These are phyloP conservation scores for Dryobotodes eremita DNA, from an alignment of 2,888 invertebrate genomes.

Conservation along the genomic window DNA sequence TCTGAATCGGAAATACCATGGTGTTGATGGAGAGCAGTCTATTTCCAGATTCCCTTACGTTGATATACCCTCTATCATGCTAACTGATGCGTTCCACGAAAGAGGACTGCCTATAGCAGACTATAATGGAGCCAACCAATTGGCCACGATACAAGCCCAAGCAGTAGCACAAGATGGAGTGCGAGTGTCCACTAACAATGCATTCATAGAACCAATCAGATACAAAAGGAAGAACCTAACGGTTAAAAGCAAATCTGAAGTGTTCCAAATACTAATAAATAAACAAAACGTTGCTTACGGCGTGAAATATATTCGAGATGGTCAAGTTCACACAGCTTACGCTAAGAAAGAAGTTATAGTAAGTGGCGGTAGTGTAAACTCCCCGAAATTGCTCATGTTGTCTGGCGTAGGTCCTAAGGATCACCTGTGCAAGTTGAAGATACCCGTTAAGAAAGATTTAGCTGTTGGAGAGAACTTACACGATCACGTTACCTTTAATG, in stretches of 20 bases:
- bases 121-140: conserved; percentile 88
- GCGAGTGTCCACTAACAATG: conserved; percentile 91
- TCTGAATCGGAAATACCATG: conserved; percentile 90
- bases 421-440: conserved; percentile 44
- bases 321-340: conserved; percentile 70
- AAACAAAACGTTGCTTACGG: conserved; percentile 79
- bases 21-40: conserved; percentile 90
- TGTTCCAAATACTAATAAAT: conserved; percentile 90
- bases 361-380: conserved; percentile 79
- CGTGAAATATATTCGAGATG: conserved; percentile 73
- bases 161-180: conserved; percentile 89
- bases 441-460: conserved; percentile 75
- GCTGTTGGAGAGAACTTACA: conserved; percentile 84
- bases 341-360: conserved; percentile 83
- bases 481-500: conserved; percentile 84
- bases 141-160: conserved; percentile 91
- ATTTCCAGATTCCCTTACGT: conserved; percentile 91
- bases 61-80: conserved; percentile 89
- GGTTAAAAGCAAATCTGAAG: conserved; percentile 89
- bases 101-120: conserved; percentile 90
- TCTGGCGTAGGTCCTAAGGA: conserved; percentile 81
- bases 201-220: conserved; percentile 92
- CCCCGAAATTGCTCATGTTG: conserved; percentile 82
- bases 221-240: conserved; percentile 87
- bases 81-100: conserved; percentile 91